These are phyloP conservation scores for Paelopatides confundens DNA, from an alignment of 53 echinoderm and acorn worm species.

Conservation along the genomic window DNA sequence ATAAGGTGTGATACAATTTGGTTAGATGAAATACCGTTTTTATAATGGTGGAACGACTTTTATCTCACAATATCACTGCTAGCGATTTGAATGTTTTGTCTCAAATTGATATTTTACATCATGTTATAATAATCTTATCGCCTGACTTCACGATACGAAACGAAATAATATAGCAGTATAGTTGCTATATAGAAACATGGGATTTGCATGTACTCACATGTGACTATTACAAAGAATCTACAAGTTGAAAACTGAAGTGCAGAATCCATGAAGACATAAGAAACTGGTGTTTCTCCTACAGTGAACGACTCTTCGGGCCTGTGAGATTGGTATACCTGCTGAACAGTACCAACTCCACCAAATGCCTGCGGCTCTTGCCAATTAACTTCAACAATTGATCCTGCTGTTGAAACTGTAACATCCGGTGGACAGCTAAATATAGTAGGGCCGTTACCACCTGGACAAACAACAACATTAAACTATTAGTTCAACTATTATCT, in stretches of 20 bases:
- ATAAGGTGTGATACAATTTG: too few relatives aligned
- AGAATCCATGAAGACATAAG: slow-evolving; percentile 61
- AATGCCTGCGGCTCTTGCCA: slow-evolving; percentile 62
- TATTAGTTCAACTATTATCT: too few relatives aligned
- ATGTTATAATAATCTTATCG: too few relatives aligned
- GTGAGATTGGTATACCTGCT: slow-evolving; percentile 53
- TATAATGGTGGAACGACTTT: too few relatives aligned
- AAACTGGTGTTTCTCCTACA: slow-evolving; percentile 53
- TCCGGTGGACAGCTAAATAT: slow-evolving; percentile 60
- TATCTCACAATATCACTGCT: too few relatives aligned
- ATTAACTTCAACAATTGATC: slow-evolving; percentile 3
- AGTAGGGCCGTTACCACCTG: slow-evolving; percentile 47
- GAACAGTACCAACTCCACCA: slow-evolving; percentile 45
- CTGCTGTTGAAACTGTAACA: slow-evolving; percentile 30
- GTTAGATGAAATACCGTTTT: too few relatives aligned
- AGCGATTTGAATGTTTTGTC: too few relatives aligned
- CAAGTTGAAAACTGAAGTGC: slow-evolving; percentile 54
- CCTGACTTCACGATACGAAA: too few relatives aligned
- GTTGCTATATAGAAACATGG: too few relatives aligned
- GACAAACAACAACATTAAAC: background rate
- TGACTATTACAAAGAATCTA: slow-evolving; percentile 55
- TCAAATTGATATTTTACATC: too few relatives aligned
- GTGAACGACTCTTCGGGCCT: slow-evolving; percentile 44
- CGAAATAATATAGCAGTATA: too few relatives aligned
- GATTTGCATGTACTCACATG: slow-evolving; percentile 68